Evolutionary conservation across 2,888 invertebrate genomes (phyloP), one percentile per base, ranked within the genome.

Genomic region (Diplazon laetatorius): DNA sequence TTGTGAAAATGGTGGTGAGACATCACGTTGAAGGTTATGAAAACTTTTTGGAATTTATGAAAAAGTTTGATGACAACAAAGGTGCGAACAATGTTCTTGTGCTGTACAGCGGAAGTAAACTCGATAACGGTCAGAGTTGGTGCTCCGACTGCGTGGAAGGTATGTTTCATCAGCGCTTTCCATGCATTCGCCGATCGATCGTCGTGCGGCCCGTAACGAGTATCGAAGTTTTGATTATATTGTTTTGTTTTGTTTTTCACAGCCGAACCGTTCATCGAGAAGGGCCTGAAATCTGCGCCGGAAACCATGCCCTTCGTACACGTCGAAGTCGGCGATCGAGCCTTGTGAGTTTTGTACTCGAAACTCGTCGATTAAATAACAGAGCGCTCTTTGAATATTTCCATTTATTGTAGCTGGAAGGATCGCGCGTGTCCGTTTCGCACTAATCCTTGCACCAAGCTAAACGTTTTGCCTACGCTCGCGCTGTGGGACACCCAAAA

Each of bases 71-170:
- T n/a, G n/a, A n/a, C n/a, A n/a, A n/a, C n/a, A n/a, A n/a, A 68
- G 92, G 92, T 8, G 92, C 92, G 5, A 87, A 90, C 48, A 81
- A 88, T 18, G 89, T 93, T 44, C 90, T 93, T 80, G 91, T 95
- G 63, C 93, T 94, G 84, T 96, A 95, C 87, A 93, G 93, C 82
- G 96, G 96, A 18, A 92, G 93, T 44, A 94, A 95, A 90, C 88
- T 93, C 62, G 89, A 92, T 0, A 91, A 92, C 83, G 97, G 97
- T 0, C 90, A 93, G 70, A 97, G 97, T 89, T 98, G 98, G 98
- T 98, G 98, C 87, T 94, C 95, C 0, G 98, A 98, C 90, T 98
- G 98, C 91, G 95, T 95, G 12, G 93, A 93, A 92, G 96, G 97
- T 97, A 93, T 92, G 90, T 39, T 46, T 16, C n/a, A 42, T n/a